phyloP scores from a whole-genome alignment of 2,797 vertebrate genomes.

The Urocyon cinereoargenteus region DNA sequence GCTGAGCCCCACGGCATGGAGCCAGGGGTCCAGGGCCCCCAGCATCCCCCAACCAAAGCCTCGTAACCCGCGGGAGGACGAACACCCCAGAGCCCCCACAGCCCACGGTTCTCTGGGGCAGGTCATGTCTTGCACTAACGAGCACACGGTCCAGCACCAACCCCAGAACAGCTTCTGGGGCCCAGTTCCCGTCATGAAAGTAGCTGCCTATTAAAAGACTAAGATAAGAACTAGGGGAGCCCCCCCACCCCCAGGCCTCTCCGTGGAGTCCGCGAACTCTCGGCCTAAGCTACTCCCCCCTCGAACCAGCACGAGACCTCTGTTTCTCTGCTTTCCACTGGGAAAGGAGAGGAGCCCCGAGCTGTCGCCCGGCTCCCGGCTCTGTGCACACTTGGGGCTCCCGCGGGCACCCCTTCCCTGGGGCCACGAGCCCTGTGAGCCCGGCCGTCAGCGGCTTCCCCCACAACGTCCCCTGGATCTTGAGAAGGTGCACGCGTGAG shows the following conservation, averaged over 20 bases:
- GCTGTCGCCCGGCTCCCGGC: no score
- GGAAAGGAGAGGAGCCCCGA: neutral
- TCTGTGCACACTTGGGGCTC: no score
- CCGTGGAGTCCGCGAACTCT: neutral
- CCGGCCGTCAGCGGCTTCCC: no score
- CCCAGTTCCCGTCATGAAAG: constrained; percentile 22
- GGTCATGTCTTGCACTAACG: neutral
- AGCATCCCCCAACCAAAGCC: neutral
- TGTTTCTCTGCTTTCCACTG: neutral
- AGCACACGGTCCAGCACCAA: neutral
- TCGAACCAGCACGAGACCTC: neutral
- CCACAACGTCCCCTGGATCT: neutral
- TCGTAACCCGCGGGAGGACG: neutral
- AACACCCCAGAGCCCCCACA: neutral
- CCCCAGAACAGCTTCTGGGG: neutral
- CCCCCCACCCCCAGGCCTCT: neutral
- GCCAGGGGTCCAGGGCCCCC: neutral
- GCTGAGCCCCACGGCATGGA: neutral
- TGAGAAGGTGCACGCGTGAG: constrained; percentile 20
- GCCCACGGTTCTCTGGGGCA: neutral
- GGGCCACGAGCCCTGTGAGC: no score
- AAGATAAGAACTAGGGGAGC: neutral
- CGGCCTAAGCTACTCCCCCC: neutral
- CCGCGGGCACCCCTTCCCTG: no score
- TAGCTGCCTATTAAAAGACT: neutral